Evolutionary conservation across 1,140 invertebrate genomes (phyloP).

Genomic region (Globodera rostochiensis): DNA sequence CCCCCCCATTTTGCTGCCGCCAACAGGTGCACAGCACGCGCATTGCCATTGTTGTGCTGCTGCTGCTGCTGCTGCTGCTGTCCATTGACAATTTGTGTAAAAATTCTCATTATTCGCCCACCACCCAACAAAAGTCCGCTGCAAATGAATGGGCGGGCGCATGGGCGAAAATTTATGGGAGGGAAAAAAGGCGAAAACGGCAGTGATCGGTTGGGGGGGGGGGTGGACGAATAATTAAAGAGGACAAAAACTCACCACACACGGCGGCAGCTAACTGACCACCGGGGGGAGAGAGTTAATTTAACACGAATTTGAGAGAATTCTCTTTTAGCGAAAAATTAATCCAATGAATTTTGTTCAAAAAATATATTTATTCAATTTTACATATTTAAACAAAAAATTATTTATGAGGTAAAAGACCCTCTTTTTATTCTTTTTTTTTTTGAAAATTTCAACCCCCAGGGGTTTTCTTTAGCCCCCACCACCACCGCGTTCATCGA

Average conservation of each 20-base stretch:
- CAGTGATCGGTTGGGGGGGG: neutral
- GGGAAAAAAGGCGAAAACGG: neutral
- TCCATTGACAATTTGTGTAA: neutral
- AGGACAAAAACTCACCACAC: neutral
- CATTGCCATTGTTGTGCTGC: too few species aligned
- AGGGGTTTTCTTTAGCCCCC: neutral
- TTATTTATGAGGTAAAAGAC: too few species aligned
- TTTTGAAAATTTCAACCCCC: neutral
- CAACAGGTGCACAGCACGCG: too few species aligned
- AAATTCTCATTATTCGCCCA: neutral
- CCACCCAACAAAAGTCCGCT: neutral
- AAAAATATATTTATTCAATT: too few species aligned
- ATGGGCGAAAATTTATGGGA: neutral
- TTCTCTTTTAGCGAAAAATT: too few species aligned
- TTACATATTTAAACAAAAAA: too few species aligned
- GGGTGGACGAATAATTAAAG: neutral
- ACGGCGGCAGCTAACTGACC: neutral
- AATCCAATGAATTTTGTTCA: neutral
- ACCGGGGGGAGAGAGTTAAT: neutral
- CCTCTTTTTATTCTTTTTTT: neutral
- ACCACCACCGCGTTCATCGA: neutral
- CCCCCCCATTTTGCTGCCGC: too few species aligned
- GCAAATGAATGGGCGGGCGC: neutral
- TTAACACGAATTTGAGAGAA: neutral
- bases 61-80: too few species aligned